Percentiles rank a stretch among this genome's conserved stretches.
phyloP scores from a whole-genome alignment of 2,797 vertebrate genomes.

The Pelochelys cantorii region DNA sequence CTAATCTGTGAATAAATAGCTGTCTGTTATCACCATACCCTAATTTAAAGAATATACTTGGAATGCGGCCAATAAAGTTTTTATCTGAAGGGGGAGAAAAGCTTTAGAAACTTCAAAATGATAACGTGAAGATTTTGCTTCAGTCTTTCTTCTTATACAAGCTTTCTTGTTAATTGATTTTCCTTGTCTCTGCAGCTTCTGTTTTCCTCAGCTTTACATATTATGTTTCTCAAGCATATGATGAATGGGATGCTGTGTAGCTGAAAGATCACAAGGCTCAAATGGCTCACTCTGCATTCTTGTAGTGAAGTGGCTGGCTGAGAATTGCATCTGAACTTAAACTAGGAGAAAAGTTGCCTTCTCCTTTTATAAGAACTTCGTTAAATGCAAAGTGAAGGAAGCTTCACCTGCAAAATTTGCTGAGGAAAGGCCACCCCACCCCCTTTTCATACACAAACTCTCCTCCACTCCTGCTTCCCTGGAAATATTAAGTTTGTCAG shows the following conservation, averaged over 20 bases:
- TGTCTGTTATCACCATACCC: background rate
- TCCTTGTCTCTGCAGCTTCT: constrained; percentile 40
- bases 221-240: background rate
- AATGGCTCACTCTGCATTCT: background rate
- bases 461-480: background rate
- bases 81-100: background rate
- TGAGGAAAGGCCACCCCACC: background rate
- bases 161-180: constrained; percentile 17
- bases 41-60: background rate
- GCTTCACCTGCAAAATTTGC: background rate
- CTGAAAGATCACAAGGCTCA: background rate
- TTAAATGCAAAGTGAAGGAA: background rate
- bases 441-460: background rate
- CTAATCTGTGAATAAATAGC: constrained; percentile 6
- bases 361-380: background rate
- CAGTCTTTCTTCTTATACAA: background rate
- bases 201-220: constrained; percentile 16
- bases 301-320: background rate
- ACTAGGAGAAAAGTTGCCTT: background rate
- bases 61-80: background rate
- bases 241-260: constrained; percentile 30
- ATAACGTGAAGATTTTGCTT: background rate
- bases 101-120: constrained; percentile 11
- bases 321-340: background rate
- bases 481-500: constrained; percentile 29